Conservation (phyloP, 2,797 vertebrate species). For the Monodelphis domestica region DNA sequence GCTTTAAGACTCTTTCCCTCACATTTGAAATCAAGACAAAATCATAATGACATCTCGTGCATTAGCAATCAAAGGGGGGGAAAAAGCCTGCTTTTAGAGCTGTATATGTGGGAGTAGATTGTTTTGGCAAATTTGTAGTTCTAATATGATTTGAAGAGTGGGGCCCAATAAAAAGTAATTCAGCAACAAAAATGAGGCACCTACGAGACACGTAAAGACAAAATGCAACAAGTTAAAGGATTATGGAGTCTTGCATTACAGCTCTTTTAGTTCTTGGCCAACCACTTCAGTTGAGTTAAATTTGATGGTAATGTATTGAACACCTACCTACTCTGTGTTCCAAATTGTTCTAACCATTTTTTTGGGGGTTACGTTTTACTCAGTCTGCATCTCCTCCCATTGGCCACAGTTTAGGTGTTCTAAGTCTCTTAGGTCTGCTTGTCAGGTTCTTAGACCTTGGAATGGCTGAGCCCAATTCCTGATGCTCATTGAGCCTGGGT, state of each 20-base stretch:
- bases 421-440: not conserved
- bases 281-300: not conserved
- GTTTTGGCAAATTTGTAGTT: not conserved
- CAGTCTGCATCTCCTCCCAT: not conserved
- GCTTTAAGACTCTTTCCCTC: not conserved
- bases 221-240: not conserved
- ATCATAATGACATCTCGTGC: rapidly evolving
- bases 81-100: not conserved
- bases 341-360: not conserved
- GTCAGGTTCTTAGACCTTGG: not conserved
- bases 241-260: not conserved
- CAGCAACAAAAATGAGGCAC: not conserved
- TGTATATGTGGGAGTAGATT: rapidly evolving
- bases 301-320: not conserved
- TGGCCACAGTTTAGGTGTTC: not conserved
- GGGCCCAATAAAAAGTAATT: not conserved
- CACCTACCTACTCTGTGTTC: not conserved
- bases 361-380: not conserved
- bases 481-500: not conserved
- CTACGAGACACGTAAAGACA: not conserved
- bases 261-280: not conserved
- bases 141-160: not conserved
- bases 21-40: not conserved
- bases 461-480: not conserved
- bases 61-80: not conserved